Conservation (phyloP, 2,888 invertebrate species). For the Synergus gifuensis region DNA sequence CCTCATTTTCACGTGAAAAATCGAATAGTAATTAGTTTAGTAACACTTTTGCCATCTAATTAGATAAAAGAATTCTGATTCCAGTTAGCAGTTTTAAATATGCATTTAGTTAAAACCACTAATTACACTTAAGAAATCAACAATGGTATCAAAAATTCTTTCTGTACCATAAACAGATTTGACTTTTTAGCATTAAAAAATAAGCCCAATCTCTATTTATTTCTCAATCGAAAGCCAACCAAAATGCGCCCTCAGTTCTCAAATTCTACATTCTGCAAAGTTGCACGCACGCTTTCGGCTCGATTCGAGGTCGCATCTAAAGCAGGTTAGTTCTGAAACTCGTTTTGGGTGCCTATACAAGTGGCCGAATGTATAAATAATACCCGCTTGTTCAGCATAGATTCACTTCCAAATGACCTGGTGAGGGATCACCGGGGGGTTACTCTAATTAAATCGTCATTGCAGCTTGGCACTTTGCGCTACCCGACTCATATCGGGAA, state of each 20-base stretch:
- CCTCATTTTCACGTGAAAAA: no score
- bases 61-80: no score
- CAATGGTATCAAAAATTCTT: no score
- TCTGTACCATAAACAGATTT: background rate
- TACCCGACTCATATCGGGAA: background rate
- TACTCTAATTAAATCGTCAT: slow-evolving; percentile 36
- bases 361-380: slow-evolving; percentile 40
- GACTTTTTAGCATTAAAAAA: background rate
- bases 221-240: slow-evolving; percentile 13
- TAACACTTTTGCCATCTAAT: no score
- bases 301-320: slow-evolving; percentile 35
- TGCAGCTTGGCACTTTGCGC: background rate
- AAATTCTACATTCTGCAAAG: slow-evolving; percentile 16
- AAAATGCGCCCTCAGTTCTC: slow-evolving; percentile 7
- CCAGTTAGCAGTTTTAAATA: no score
- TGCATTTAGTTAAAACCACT: no score
- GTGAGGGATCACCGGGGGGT: background rate
- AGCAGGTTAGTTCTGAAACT: slow-evolving; percentile 38
- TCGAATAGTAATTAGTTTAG: no score
- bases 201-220: background rate
- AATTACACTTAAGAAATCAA: no score
- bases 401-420: slow-evolving; percentile 17
- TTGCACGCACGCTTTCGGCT: slow-evolving; percentile 5
- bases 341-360: slow-evolving; percentile 36
- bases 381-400: background rate